phyloP scores from a whole-genome alignment of 2,888 invertebrate genomes.

The Scelioninae gen. 2 region DNA sequence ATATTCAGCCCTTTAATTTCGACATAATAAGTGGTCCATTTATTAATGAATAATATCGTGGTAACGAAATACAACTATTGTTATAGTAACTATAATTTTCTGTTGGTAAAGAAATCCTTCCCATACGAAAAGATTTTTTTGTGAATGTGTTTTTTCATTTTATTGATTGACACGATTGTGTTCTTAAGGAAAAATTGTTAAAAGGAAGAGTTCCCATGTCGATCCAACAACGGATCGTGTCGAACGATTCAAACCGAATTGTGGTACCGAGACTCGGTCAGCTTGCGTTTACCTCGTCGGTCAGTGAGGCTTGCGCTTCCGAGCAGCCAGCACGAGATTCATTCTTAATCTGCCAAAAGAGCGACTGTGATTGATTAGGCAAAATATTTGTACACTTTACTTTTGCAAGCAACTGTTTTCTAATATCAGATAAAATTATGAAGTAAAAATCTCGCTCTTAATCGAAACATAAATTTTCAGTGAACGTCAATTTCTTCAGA shows the following conservation, averaged over 20 bases:
- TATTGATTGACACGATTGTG: conserved; percentile 12
- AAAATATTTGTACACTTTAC: not conserved
- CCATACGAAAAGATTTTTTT: too few species aligned
- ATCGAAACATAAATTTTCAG: conserved; percentile 9
- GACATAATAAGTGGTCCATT: too few species aligned
- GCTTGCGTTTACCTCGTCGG: conserved; percentile 71
- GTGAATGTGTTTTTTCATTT: not conserved
- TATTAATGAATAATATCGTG: too few species aligned
- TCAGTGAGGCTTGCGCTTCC: conserved; percentile 74
- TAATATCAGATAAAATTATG: conserved; percentile 4
- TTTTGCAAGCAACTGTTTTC: not conserved
- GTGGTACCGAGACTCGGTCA: conserved; percentile 69
- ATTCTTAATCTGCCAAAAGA: conserved; percentile 30
- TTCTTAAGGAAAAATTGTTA: conserved; percentile 48
- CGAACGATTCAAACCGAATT: conserved; percentile 67
- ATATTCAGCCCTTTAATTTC: too few species aligned
- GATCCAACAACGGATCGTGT: conserved; percentile 51
- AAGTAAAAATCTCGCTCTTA: conserved; percentile 4
- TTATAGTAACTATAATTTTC: too few species aligned
- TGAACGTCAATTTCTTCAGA: conserved; percentile 19
- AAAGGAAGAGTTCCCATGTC: conserved; percentile 38
- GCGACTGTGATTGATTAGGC: not conserved
- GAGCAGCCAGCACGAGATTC: conserved; percentile 68
- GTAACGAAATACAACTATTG: too few species aligned
- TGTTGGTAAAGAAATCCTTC: too few species aligned